Base-by-base conservation (phyloP, 2,888 invertebrate genomes). In the Hirtodrosophila histrioides region DNA sequence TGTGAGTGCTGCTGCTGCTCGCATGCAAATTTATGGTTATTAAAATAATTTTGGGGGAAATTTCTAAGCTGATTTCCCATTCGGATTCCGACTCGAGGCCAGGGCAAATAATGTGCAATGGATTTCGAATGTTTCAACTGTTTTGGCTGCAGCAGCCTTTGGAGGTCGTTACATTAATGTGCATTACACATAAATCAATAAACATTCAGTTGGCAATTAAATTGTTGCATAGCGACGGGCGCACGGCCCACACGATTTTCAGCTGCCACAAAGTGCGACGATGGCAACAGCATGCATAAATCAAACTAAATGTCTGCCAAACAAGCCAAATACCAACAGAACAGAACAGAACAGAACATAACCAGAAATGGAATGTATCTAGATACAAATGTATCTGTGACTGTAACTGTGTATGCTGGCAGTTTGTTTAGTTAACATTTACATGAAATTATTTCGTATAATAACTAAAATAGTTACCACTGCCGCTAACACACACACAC, bases 181-280 rank as follows among this genome's bases (percentile, higher is more conserved):
- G 63, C 61, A 78, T 78, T 74, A 56, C 54, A 58, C 69, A 79
- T 79, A 79, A 79, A 79, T 79, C 78, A 79, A 79, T 79, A 80
- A 75, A 69, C 80, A 77, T 77, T 72, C 79, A 75, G 72, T 63
- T 61, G 69, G 75, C 77, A 79, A 79, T 79, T 80, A 69, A 79
- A 77, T 77, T 75, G 78, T 78, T 78, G 79, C 79, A 79, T 79
- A 73, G 78, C 78, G 58, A 60, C 48, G 40, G 55, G 45, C 55
- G 39, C 43, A 41, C 17, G 36, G 11, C 29, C 62, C 62, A 33
- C 48, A 48, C 58, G 46, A 39, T 65, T 69, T 55, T 54, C 48
- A 49, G 31, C 41, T 46, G 51, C 48, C 29, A 53, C 58, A 71
- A 65, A 72, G 69, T 64, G 60, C 40, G 29, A 35, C 37, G 39